These are phyloP conservation scores for Piaya cayana DNA, from an alignment of 2,113 vertebrate genomes.

Conservation along the genomic window DNA sequence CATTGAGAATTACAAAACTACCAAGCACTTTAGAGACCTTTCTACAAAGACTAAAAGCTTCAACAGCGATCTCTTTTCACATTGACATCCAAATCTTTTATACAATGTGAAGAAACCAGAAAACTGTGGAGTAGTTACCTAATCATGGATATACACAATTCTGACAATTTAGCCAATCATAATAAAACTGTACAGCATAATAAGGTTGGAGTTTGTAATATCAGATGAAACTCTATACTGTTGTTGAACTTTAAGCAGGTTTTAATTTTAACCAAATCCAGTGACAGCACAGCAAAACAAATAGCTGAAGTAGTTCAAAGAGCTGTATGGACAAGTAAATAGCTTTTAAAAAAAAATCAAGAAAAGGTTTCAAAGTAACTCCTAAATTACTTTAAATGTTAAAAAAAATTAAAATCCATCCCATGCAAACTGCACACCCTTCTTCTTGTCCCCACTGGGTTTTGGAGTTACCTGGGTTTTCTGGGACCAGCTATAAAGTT, in stretches of 20 bases:
- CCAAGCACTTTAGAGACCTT: not conserved
- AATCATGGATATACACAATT: not conserved
- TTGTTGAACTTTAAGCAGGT: not conserved
- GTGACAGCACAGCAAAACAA: not conserved
- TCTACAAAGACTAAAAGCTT: not conserved
- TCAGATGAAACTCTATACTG: not conserved
- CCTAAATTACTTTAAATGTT: not conserved
- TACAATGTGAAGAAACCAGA: not conserved
- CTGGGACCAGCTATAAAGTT: not conserved
- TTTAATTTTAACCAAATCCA: slow-evolving; percentile 18
- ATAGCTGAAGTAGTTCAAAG: not conserved
- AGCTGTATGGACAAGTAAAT: not conserved
- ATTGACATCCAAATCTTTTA: not conserved
- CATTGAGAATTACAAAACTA: not conserved
- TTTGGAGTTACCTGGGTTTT: not conserved
- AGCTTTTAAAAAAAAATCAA: not conserved
- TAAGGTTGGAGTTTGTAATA: not conserved
- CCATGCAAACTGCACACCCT: not conserved
- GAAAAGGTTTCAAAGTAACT: not conserved
- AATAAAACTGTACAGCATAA: not conserved
- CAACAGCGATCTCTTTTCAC: not conserved
- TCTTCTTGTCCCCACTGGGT: not conserved
- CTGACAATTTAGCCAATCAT: not conserved
- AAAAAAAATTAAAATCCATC: not conserved
- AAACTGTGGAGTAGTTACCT: not conserved